Evolutionary conservation across 35 echinoderm and acorn worm genomes (phyloP).

Genomic region (Anneissia japonica): DNA sequence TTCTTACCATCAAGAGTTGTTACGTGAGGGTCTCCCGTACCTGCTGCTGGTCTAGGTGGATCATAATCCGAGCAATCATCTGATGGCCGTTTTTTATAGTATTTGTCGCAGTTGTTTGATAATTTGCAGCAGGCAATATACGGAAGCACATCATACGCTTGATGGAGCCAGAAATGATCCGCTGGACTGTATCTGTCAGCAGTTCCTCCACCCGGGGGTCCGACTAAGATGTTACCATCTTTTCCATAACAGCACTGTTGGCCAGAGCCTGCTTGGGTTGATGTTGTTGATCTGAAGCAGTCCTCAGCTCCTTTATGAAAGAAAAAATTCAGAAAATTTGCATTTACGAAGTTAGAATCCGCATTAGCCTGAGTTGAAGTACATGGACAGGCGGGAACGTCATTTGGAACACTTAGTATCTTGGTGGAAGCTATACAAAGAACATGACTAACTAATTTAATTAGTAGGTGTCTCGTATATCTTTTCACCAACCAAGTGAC

Average conservation of each 20-base stretch:
- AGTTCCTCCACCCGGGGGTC: constrained; percentile 31
- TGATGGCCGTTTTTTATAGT: constrained; percentile 47
- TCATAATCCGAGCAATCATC: constrained; percentile 34
- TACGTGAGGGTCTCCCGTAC: constrained; percentile 58
- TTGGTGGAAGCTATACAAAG: too few species aligned
- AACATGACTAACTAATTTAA: too few species aligned
- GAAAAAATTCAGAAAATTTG: not conserved
- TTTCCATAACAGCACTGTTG: constrained; percentile 58
- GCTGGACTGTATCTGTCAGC: constrained; percentile 21
- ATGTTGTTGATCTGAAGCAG: constrained; percentile 15
- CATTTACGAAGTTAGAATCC: constrained; percentile 15
- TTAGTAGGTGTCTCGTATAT: not conserved
- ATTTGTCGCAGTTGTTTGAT: constrained; percentile 15
- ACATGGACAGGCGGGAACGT: constrained; percentile 44
- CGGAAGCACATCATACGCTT: constrained; percentile 55
- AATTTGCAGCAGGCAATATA: constrained; percentile 42
- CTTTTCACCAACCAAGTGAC: not conserved
- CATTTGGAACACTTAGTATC: not conserved
- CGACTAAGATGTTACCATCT: constrained; percentile 44
- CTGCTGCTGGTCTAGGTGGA: constrained; percentile 31
- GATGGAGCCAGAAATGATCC: not conserved
- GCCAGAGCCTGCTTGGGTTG: constrained; percentile 2
- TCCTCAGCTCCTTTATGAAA: constrained; percentile 25
- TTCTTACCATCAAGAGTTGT: constrained; percentile 45
- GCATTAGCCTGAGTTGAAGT: not conserved